Base-by-base conservation (phyloP, 2,797 vertebrate species). In the Anniella stebbinsi region DNA sequence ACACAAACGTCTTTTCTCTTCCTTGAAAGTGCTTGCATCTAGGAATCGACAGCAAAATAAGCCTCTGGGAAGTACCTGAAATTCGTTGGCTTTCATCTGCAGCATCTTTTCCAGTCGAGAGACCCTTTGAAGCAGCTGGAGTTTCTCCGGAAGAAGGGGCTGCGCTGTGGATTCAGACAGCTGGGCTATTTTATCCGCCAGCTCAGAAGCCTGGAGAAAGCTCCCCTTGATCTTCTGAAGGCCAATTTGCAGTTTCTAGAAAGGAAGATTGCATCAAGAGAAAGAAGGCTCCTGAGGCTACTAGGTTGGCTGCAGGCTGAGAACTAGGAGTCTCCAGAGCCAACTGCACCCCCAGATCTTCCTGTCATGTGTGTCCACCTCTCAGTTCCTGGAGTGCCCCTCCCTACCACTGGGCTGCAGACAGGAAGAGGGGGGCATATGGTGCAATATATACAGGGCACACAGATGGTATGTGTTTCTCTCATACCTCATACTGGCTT, bases 101-200 rank as follows among this genome's bases (percentile, higher is more conserved):
- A 97, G 84, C 90, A 96, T 97, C 94, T 96, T 96, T 92, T 97
- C 97, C 94, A 97, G 91, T 88, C 93, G 96, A n/a, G 90, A 88
- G 51, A 95, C 94, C 93, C 94, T 97, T 84, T 97, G 97, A 23
- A 97, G 95, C 0, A 91, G 93, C 28, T 96, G 93, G 75, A 81
- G 70, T 6, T 96, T 97, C 85, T 94, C 90, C 28, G 92, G 88
- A 13, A 97, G 93, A 82, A 95, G 9, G n/a, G 84, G 2, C 0
- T 93, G 89, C 57, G 91, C 66, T 63, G 92, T 84, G 25, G 83
- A 25, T 57, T 96, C 96, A 88, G 87, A 2, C 0, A 96, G 94
- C 3, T 93, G 90, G 15, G 95, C 93, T 76, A 97, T 95, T 63
- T 38, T 92, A n/a, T 97, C 95, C 76, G 96, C 93, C 90, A 96